Conservation (phyloP, 2,797 vertebrate genomes). For the Phaenicophaeus curvirostris region DNA sequence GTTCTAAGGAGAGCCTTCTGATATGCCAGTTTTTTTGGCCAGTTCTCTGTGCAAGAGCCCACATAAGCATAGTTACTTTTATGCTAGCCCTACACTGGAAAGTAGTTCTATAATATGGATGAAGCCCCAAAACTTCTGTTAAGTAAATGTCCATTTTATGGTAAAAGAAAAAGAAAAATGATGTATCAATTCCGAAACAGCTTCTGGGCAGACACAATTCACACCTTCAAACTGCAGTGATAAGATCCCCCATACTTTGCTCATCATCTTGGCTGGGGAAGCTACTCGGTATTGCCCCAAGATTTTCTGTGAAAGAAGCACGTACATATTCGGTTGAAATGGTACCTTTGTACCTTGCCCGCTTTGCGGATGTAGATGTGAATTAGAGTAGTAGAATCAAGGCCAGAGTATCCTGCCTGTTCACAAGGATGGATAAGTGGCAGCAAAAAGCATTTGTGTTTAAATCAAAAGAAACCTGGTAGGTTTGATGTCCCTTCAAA, state of each 20-base stretch:
- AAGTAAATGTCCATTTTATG: not conserved
- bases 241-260: not conserved
- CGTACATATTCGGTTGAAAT: not conserved
- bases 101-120: not conserved
- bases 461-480: not conserved
- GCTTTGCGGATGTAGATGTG: not conserved
- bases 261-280: not conserved
- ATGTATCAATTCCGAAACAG: not conserved
- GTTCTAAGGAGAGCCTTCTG: not conserved
- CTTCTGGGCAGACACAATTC: not conserved
- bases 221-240: not conserved
- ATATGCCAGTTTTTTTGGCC: not conserved
- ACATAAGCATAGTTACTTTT: not conserved
- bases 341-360: not conserved
- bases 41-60: not conserved
- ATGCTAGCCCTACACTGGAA: not conserved
- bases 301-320: not conserved
- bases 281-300: not conserved
- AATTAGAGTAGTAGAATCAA: not conserved
- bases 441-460: not conserved
- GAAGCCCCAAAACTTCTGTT: not conserved
- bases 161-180: not conserved
- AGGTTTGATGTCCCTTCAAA: not conserved
- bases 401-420: not conserved
- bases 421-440: not conserved